Conservation (phyloP, 2,888 invertebrate genomes). For the Sphecodes monilicornis region DNA sequence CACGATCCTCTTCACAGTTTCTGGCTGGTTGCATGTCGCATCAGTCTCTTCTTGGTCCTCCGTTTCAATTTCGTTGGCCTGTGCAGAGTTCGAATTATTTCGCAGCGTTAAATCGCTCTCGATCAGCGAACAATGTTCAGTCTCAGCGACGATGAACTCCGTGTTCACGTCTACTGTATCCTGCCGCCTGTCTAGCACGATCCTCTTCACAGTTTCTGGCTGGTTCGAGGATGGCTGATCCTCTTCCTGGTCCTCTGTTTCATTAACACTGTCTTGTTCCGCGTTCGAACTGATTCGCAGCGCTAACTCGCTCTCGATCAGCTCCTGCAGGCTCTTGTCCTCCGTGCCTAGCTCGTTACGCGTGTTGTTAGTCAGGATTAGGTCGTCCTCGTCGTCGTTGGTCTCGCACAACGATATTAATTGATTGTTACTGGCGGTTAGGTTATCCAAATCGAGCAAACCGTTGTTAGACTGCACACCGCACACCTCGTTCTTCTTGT, state of each 20-base stretch:
- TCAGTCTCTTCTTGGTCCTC: conserved; percentile 58
- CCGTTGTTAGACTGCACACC: conserved; percentile 83
- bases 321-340: conserved; percentile 82
- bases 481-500: conserved; percentile 82
- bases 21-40: conserved; percentile 49
- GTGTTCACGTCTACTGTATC: conserved; percentile 74
- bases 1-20: conserved; percentile 77
- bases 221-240: conserved; percentile 8
- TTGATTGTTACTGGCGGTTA: conserved; percentile 82
- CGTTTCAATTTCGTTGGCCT: conserved; percentile 43
- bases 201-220: conserved; percentile 77
- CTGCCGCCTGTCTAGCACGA: conserved; percentile 72
- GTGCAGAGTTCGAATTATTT: conserved; percentile 76
- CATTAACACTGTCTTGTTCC: conserved; percentile 54
- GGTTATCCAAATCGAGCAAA: conserved; percentile 83
- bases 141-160: conserved; percentile 80
- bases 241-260: conserved; percentile 60
- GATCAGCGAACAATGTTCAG: conserved; percentile 75
- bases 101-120: conserved; percentile 81
- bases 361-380: conserved; percentile 78
- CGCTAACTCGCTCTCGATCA: conserved; percentile 82
- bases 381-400: conserved; percentile 81
- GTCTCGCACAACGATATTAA: conserved; percentile 80
- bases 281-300: conserved; percentile 79
- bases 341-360: conserved; percentile 79